Percentiles rank a stretch among this genome's conserved stretches.
Evolutionary conservation across 2,113 vertebrate genomes (phyloP).

Genomic region (Labeo rohita): DNA sequence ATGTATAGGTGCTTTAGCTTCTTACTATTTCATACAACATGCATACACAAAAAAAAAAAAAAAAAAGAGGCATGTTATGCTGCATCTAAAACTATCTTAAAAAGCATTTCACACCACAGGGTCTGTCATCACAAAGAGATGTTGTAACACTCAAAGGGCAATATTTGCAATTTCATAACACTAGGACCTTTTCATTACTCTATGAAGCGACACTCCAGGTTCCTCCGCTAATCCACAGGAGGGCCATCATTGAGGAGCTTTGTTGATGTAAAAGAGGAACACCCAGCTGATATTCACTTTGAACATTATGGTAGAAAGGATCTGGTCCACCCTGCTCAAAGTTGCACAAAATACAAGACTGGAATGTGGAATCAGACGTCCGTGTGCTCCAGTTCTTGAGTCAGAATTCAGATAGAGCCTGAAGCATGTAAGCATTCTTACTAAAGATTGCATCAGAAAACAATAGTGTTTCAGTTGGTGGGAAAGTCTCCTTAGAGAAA

Average conservation of each 20-base stretch:
- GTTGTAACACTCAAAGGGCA: not conserved
- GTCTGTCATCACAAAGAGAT: not conserved
- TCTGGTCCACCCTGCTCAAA: conserved; percentile 22
- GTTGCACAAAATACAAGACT: conserved; percentile 56
- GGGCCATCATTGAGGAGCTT: conserved; percentile 20
- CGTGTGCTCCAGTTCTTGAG: conserved; percentile 64
- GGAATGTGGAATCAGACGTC: conserved; percentile 73
- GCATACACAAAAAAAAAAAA: no score
- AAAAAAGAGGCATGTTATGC: not conserved
- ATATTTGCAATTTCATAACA: not conserved
- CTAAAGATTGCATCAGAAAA: conserved; percentile 72
- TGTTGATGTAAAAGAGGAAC: conserved; percentile 20
- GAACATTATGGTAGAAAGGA: conserved; percentile 12
- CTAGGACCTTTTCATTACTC: not conserved
- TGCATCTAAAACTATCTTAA: not conserved
- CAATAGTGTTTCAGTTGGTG: conserved; percentile 65
- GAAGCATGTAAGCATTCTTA: conserved; percentile 66
- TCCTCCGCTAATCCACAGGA: conserved; percentile 8
- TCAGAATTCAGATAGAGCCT: conserved; percentile 70
- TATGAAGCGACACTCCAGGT: conserved; percentile 1
- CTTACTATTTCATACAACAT: no score
- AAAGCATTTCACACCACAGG: conserved; percentile 10
- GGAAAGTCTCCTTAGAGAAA: conserved; percentile 69
- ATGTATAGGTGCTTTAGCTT: no score
- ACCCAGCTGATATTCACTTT: conserved; percentile 29